A percentile compares a stretch with the other conserved stretches of the same genome.
Conservation (phyloP, 1,140 invertebrate genomes). For the Drosophila tropicalis region DNA sequence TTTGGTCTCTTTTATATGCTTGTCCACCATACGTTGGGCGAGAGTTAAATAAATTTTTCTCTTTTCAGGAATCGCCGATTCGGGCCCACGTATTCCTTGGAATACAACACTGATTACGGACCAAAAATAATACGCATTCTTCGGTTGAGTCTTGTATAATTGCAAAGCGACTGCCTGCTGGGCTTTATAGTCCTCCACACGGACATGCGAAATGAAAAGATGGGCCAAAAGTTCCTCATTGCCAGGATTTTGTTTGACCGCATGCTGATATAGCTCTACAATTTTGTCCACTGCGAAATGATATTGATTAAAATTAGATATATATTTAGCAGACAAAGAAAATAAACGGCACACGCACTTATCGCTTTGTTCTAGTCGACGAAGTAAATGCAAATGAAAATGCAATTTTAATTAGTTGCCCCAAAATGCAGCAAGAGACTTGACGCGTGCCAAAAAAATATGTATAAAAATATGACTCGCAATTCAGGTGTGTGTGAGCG, state of each 20-base stretch:
- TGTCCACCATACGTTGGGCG: constrained; percentile 94
- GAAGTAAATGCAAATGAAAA: constrained; percentile 55
- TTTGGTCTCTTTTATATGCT: constrained; percentile 94
- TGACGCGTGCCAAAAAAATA: constrained; percentile 66
- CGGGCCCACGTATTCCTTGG: constrained; percentile 85
- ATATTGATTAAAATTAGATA: constrained; percentile 40
- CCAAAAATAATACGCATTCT: constrained; percentile 99
- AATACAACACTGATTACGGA: constrained; percentile 97
- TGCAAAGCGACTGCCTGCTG: constrained; percentile 95
- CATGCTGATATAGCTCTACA: constrained; percentile 94
- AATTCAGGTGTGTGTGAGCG: constrained; percentile 20
- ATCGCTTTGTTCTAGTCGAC: constrained; percentile 34
- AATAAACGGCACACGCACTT: constrained; percentile 45
- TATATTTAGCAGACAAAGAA: constrained; percentile 26
- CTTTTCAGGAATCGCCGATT: constrained; percentile 84
- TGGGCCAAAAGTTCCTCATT: constrained; percentile 97
- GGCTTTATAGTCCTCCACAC: constrained; percentile 94
- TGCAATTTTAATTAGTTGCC: constrained; percentile 61
- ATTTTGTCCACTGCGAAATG: constrained; percentile 91
- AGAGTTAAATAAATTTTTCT: constrained; percentile 89
- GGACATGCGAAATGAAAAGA: constrained; percentile 97
- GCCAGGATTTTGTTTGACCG: constrained; percentile 91
- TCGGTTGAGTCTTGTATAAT: constrained; percentile 95
- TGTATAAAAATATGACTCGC: constrained; percentile 63
- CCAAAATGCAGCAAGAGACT: not conserved